phyloP scores from a whole-genome alignment of 2,797 vertebrate genomes.

The Enteromius paludinosus region DNA sequence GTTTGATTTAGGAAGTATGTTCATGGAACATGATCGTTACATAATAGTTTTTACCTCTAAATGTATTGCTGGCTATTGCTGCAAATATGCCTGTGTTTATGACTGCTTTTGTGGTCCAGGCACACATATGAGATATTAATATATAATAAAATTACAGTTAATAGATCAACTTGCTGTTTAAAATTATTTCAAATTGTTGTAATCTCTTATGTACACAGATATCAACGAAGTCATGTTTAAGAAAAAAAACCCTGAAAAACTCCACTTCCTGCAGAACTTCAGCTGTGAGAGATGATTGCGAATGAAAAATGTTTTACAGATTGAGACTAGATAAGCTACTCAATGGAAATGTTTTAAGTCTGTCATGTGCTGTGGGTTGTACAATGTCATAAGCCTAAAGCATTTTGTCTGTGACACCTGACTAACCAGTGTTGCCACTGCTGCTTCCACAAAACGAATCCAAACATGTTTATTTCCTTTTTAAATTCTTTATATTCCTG shows the following conservation, averaged over 20 bases:
- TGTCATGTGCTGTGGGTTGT: constrained; percentile 21
- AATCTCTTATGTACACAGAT: constrained; percentile 26
- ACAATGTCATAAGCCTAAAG: constrained; percentile 6
- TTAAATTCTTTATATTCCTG: constrained; percentile 7
- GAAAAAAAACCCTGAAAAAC: background rate
- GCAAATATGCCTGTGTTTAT: too few species aligned
- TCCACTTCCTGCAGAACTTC: background rate
- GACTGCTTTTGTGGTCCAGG: too few species aligned
- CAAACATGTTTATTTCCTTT: constrained; percentile 10
- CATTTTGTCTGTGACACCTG: constrained; percentile 17
- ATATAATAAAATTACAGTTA: background rate
- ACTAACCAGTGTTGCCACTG: constrained; percentile 19
- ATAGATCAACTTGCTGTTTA: background rate
- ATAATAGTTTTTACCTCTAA: too few species aligned
- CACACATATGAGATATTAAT: background rate
- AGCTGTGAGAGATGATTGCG: constrained; percentile 4
- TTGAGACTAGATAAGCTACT: background rate
- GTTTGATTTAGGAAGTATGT: too few species aligned
- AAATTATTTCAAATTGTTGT: background rate
- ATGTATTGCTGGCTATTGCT: too few species aligned
- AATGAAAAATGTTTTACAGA: background rate
- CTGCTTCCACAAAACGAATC: background rate
- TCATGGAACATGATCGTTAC: too few species aligned
- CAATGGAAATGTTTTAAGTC: background rate
- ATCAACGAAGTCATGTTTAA: constrained; percentile 29